phyloP scores from a whole-genome alignment of 2,888 invertebrate species.

The Charanyca ferruginea region DNA sequence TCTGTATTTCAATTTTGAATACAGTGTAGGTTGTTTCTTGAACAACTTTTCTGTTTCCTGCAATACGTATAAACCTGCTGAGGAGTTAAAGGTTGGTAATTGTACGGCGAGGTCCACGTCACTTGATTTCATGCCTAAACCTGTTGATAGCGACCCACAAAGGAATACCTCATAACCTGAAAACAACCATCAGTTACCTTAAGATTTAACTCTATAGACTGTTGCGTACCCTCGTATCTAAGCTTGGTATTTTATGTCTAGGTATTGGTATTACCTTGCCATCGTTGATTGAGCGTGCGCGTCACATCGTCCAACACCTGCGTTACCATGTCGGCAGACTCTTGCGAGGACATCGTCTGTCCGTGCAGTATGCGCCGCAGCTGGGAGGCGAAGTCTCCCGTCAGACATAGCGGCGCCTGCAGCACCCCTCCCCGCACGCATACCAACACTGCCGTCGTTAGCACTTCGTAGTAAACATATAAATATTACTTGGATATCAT shows the following conservation, averaged over 20 bases:
- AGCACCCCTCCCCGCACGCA: not conserved
- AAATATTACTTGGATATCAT: no score
- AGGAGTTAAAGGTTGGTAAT: conserved; percentile 34
- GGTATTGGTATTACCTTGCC: conserved; percentile 8
- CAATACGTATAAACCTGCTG: conserved; percentile 19
- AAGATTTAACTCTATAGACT: no score
- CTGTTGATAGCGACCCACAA: conserved; percentile 61
- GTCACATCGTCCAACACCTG: not conserved
- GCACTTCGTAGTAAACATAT: conserved; percentile 8
- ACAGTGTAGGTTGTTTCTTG: conserved; percentile 45
- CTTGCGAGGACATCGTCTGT: not conserved
- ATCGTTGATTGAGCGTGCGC: conserved; percentile 9
- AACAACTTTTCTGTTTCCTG: conserved; percentile 32
- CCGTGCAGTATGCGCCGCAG: conserved; percentile 7
- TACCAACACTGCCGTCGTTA: not conserved
- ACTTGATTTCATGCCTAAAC: conserved; percentile 57
- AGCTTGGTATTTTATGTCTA: no score
- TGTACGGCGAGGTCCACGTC: conserved; percentile 61
- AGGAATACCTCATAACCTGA: conserved; percentile 51
- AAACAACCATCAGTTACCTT: not conserved
- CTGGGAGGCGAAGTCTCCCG: conserved; percentile 34
- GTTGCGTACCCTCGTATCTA: no score
- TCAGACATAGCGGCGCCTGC: conserved; percentile 10
- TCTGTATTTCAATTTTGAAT: not conserved
- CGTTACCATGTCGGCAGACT: not conserved